Percentiles rank a stretch among this genome's conserved stretches.
These are phyloP conservation scores for Hydrophis major DNA, from an alignment of 2,797 vertebrate species.

Conservation along the genomic window DNA sequence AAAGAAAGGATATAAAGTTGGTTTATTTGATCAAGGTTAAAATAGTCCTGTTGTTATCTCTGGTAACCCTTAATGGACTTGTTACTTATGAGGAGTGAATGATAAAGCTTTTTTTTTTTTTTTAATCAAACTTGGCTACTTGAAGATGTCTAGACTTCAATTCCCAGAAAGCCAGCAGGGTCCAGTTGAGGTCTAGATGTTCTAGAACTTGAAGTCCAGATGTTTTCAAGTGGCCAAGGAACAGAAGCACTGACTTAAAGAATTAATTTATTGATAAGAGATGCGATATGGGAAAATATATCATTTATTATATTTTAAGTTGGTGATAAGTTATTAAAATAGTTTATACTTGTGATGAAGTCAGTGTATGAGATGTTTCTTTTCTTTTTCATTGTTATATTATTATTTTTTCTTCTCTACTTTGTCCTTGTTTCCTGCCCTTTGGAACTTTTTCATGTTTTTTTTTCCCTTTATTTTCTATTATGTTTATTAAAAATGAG, in stretches of 20 bases:
- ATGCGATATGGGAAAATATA: too few relatives aligned
- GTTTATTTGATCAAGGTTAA: too few relatives aligned
- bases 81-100: too few relatives aligned
- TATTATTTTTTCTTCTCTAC: not conserved
- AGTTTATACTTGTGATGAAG: too few relatives aligned
- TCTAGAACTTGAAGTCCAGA: not conserved
- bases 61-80: too few relatives aligned
- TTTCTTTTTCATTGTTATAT: not conserved
- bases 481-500: not conserved
- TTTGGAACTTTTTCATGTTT: not conserved
- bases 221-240: not conserved
- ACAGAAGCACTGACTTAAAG: not conserved
- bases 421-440: not conserved
- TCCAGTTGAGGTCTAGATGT: too few relatives aligned
- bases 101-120: not conserved
- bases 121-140: not conserved
- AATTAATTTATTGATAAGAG: too few relatives aligned
- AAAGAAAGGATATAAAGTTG: too few relatives aligned
- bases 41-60: too few relatives aligned
- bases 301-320: too few relatives aligned
- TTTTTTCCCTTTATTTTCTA: not conserved
- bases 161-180: not conserved
- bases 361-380: not conserved
- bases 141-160: not conserved
- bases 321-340: too few relatives aligned